Base-by-base conservation (phyloP, 2,888 invertebrate species). In the Isotomurus palustris region DNA sequence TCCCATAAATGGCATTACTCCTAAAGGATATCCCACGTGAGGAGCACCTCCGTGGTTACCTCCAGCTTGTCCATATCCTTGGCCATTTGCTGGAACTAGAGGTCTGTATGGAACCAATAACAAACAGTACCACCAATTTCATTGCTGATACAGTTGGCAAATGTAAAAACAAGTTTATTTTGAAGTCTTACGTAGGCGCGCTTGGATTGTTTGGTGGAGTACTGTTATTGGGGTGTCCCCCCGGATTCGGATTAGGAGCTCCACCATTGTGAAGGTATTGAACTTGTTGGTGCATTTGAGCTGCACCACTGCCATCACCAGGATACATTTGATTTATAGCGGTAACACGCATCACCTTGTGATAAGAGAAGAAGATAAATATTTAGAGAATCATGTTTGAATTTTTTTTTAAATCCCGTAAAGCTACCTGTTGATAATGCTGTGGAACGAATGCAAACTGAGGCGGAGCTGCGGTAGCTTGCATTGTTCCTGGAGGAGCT, bases 401-500 rank as follows among this genome's bases (percentile, higher is more conserved):
- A n/a, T n/a, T n/a, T n/a, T n/a, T n/a, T n/a, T n/a, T n/a, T n/a
- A n/a, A n/a, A n/a, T n/a, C n/a, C 45, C n/a, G n/a, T n/a, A n/a
- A n/a, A n/a, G n/a, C n/a, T 36, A 60, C 64, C 29, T 54, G 52
- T 14, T 53, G 52, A 41, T 58, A 62, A 27, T 50, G 58, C 47
- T 38, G 49, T 53, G 61, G 66, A 62, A 75, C 74, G 43, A 75
- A 74, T 73, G 75, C 74, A 71, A 76, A 77, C 19, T 25, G 47
- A 65, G 77, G 78, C 55, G 77, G 76, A 70, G 77, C 78, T 52
- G 76, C 72, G 3, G 32, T 3, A 56, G 79, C 78, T 71, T 84
- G 86, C 73, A 90, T 79, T 8, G 89, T 87, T 12, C 89, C 87
- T 21, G 85, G 87, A 22, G 89, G 86, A 38, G 91, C 87, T 71